Base-by-base conservation (phyloP, 2,113 vertebrate species). In the Petrocephalus microphthalmus region DNA sequence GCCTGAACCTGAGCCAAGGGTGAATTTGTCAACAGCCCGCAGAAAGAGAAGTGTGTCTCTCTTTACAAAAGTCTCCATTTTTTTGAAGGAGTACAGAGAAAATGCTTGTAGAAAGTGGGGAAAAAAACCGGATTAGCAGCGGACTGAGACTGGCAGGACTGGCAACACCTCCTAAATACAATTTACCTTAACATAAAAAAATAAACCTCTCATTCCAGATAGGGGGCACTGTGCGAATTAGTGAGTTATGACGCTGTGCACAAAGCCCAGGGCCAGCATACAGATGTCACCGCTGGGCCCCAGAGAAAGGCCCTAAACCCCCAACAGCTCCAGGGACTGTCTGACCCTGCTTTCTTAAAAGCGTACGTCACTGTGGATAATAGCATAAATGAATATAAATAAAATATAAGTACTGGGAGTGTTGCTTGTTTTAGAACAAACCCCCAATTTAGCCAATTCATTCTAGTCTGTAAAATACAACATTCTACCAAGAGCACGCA, bases 1-100 rank as follows among this genome's bases (percentile, higher is more conserved):
- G 94, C 91, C 91, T 93, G 91, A 42, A 42, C 71, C 17, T 13
- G 11, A 33, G 71, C 71, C 71, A 78, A 19, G 37, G 92, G 91
- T 6, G 90, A 91, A 88, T 90, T 92, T 91, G 90, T 93, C 91
- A 93, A 92, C 91, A 90, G 91, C 91, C 92, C 93, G 91, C 88
- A 93, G 92, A 92, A 92, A 84, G 94, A 90, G 94, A 90, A 91
- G 71, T 89, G 57, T 88, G 71, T 84, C 84, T 84, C 37, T 87
- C 89, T 88, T 90, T 85, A 91, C 89, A 91, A 90, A 91, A 88
- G 42, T 56, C 25, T 85, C 33, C 60, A 56, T 88, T 64, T 67
- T 67, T 56, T 37, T 78, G 45, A 60, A 57, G 42, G 57, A 89
- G 33, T 56, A 5, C 82, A 67, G 78, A 89, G 67, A 89, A 88